Percentiles rank a stretch among this genome's conserved stretches.
Conservation (phyloP, 2,888 invertebrate genomes). For the Agelastica alni region DNA sequence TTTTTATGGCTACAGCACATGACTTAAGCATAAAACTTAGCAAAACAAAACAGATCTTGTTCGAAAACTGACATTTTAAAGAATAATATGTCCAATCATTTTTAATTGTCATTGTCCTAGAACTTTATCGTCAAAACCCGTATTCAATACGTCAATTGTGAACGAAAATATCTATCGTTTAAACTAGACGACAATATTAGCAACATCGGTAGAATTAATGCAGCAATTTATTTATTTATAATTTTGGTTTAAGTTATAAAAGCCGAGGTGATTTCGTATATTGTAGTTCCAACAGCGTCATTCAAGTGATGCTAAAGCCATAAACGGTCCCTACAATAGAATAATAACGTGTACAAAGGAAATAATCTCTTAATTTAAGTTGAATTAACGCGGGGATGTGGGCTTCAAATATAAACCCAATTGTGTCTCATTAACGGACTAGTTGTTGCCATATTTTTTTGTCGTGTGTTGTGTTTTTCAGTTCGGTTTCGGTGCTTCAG, state of each 20-base stretch:
- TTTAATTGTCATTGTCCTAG: too few species aligned
- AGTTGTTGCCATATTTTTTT: constrained; percentile 44
- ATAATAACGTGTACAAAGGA: constrained; percentile 59
- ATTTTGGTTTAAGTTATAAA: constrained; percentile 33
- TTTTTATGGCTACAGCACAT: too few species aligned
- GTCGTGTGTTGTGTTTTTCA: constrained; percentile 38
- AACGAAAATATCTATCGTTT: neutral
- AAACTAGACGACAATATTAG: constrained; percentile 6
- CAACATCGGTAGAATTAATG: constrained; percentile 16
- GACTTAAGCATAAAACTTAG: too few species aligned
- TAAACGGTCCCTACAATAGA: constrained; percentile 51
- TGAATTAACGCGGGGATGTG: constrained; percentile 58
- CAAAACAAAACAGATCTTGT: too few species aligned
- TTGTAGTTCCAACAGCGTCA: constrained; percentile 28
- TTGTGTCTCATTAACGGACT: constrained; percentile 54
- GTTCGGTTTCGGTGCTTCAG: constrained; percentile 19
- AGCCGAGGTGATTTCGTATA: constrained; percentile 35
- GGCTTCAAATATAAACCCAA: constrained; percentile 58
- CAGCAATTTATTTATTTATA: constrained; percentile 33
- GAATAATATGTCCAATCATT: too few species aligned
- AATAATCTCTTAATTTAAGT: constrained; percentile 60
- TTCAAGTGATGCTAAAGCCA: constrained; percentile 38
- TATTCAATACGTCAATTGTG: too few species aligned
- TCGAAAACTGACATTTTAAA: too few species aligned
- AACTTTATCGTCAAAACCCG: too few species aligned